These are phyloP conservation scores for Trichomalopsis sarcophagae DNA, from an alignment of 1,140 invertebrate species.

Conservation along the genomic window DNA sequence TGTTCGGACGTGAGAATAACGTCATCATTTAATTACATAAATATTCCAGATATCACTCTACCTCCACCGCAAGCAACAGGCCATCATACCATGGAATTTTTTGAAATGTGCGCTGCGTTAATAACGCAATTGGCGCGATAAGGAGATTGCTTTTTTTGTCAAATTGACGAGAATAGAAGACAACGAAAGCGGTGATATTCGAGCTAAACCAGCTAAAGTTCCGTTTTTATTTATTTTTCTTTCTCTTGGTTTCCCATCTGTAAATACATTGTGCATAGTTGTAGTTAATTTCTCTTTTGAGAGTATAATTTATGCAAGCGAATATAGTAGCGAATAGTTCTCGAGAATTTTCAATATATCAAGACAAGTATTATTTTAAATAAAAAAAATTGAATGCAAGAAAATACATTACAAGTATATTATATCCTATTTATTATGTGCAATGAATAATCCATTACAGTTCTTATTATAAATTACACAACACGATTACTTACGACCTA, in stretches of 20 bases:
- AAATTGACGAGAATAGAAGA: conserved; percentile 41
- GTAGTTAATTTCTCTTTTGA: conserved; percentile 34
- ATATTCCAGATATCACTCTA: conserved; percentile 66
- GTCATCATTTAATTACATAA: not conserved
- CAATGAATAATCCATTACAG: conserved; percentile 62
- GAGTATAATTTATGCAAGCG: conserved; percentile 39
- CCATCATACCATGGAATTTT: conserved; percentile 99
- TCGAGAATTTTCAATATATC: conserved; percentile 44
- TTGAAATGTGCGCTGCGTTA: conserved; percentile 99
- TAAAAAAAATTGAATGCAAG: conserved; percentile 47
- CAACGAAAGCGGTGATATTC: conserved; percentile 48
- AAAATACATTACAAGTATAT: conserved; percentile 23
- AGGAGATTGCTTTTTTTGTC: conserved; percentile 40
- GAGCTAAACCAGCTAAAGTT: conserved; percentile 30
- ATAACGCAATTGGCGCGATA: conserved; percentile 98
- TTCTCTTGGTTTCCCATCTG: conserved; percentile 7
- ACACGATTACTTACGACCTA: conserved; percentile 58
- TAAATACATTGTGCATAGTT: conserved; percentile 50
- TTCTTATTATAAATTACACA: conserved; percentile 65
- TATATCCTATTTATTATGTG: conserved; percentile 57
- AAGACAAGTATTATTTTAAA: conserved; percentile 51
- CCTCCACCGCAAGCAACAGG: conserved; percentile 75
- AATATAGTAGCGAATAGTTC: conserved; percentile 44
- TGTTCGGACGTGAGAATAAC: conserved; percentile 50
- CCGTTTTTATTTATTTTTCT: conserved; percentile 7